Base-by-base conservation (phyloP, 2,113 vertebrate species). In the Zosterops japonicus region DNA sequence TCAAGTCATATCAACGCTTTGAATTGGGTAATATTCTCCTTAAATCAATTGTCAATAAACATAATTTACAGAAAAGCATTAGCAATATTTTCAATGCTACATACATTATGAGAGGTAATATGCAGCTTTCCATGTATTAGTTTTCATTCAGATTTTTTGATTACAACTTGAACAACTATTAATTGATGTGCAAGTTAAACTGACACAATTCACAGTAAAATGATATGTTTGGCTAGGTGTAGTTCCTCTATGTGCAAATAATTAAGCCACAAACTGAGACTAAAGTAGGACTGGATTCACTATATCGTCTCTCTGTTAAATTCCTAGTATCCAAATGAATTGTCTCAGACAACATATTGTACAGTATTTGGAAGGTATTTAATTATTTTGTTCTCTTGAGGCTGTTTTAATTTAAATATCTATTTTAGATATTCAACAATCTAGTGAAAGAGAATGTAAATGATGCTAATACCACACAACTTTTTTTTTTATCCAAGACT, bases 391-490 rank as follows among this genome's bases (percentile, higher is more conserved):
- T 67, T 80, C 12, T 68, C 29, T 68, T 46, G 15, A 23, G 22
- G 9, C 5, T 42, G 3, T 18, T 93, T 87, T 49, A 49, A 59
- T 50, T 89, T 89, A 72, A 49, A 50, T 59, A 71, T n/a, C 64
- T 75, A 28, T 9, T 68, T 68, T 31, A 83, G 68, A 57, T 83
- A 76, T 46, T 68, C 1, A 71, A 41, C 4, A 6, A 36, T 13
- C 1, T 63, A 41, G 9, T 68, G 22, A 87, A 80, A 89, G 12
- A 75, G 28, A 76, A 76, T 59, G 22, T 4, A 87, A 80, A 79
- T 63, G 0, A 79, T 46, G 28, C 6, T 36, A 75, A 67, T 28
- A 33, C 21, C 3, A n/a, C 11, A 23, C 4, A 29, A 21, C 1
- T 0, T 46, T 27, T 56, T 33, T 25, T 60, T 78, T 47, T n/a